phyloP scores from a whole-genome alignment of 2,888 invertebrate species.

The Stomorhina lunata region DNA sequence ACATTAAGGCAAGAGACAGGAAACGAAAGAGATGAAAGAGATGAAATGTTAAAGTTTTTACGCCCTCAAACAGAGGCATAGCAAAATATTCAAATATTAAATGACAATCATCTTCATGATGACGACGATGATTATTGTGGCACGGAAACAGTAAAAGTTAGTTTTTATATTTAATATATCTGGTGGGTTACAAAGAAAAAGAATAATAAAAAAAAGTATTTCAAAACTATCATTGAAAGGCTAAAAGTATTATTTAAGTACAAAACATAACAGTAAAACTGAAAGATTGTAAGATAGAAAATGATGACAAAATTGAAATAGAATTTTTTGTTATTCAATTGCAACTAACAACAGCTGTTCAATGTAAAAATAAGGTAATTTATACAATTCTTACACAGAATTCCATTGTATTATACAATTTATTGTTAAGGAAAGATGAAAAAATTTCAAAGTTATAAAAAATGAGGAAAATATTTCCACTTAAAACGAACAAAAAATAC shows the following conservation, averaged over 20 bases:
- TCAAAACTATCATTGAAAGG: no score
- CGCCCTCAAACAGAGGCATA: no score
- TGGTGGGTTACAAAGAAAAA: no score
- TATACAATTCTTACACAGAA: not conserved
- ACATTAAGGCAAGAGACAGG: not conserved
- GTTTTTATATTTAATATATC: no score
- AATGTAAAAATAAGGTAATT: slow-evolving; percentile 34
- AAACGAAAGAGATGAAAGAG: not conserved
- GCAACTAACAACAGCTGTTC: slow-evolving; percentile 46
- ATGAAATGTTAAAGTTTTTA: not conserved
- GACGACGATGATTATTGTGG: no score
- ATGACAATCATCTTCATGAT: no score
- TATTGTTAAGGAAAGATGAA: not conserved
- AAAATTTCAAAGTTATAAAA: not conserved
- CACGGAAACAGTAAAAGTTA: no score
- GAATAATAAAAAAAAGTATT: no score
- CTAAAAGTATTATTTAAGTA: no score
- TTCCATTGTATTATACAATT: not conserved
- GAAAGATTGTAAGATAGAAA: slow-evolving; percentile 11
- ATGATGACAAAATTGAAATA: no score
- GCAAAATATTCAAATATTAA: no score
- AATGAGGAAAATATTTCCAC: not conserved
- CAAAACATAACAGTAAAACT: not conserved
- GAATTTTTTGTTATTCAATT: slow-evolving; percentile 28
- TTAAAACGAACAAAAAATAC: not conserved